Evolutionary conservation across 2,113 vertebrate species (phyloP).

Genomic region (Labeo rohita): DNA sequence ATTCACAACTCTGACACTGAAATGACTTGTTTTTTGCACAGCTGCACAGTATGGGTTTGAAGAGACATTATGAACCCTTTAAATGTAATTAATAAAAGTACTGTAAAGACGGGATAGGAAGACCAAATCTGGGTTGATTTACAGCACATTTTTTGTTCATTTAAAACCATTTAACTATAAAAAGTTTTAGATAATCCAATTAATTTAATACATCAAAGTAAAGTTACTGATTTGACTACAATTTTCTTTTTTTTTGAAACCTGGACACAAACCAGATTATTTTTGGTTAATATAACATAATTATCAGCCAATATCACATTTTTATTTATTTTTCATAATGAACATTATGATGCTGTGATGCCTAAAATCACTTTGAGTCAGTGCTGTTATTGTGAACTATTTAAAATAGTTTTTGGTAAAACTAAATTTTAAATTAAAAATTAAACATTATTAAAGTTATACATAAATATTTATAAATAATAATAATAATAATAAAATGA

Average conservation of each 20-base stretch:
- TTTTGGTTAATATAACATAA: no score
- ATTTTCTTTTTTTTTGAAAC: no score
- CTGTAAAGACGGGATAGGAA: background rate
- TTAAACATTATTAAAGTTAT: background rate
- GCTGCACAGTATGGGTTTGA: background rate
- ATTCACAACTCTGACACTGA: conserved; percentile 1
- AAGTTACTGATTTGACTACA: no score
- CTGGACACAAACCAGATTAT: no score
- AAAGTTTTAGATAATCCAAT: background rate
- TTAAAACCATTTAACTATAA: background rate
- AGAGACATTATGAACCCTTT: background rate
- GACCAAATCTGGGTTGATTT: background rate
- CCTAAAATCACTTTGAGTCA: no score
- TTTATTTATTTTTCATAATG: no score
- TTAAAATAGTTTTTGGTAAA: background rate
- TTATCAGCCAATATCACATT: no score
- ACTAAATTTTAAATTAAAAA: background rate
- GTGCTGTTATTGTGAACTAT: no score
- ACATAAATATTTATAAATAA: background rate
- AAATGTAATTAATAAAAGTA: background rate
- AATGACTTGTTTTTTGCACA: conserved; percentile 31
- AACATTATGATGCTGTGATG: no score
- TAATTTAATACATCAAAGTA: no score
- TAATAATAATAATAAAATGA: background rate
- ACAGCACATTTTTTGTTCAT: background rate